phyloP scores from a whole-genome alignment of 2,797 vertebrate genomes.

The Sphaeramia orbicularis region DNA sequence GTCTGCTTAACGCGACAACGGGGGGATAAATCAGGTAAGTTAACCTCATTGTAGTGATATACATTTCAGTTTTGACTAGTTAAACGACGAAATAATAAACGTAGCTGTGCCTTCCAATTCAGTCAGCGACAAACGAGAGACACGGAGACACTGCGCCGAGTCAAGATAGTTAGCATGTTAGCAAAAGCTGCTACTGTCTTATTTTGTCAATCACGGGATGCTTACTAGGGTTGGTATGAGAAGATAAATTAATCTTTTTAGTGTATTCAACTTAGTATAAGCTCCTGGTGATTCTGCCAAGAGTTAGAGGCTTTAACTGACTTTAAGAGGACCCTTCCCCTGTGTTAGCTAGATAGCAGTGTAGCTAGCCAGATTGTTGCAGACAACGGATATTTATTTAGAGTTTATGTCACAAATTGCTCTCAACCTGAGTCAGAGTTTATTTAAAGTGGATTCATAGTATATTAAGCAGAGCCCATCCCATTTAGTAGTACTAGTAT shows the following conservation, averaged over 20 bases:
- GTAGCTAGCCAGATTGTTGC: slow-evolving; percentile 33
- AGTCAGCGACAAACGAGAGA: slow-evolving; percentile 34
- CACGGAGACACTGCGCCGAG: slow-evolving; percentile 18
- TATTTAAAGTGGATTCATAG: too few relatives aligned
- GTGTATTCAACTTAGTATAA: background rate
- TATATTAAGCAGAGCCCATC: too few relatives aligned
- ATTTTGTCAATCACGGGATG: background rate
- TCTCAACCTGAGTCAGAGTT: too few relatives aligned
- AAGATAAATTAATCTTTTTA: background rate
- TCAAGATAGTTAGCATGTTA: slow-evolving; percentile 69
- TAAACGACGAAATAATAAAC: background rate
- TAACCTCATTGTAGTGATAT: accelerated
- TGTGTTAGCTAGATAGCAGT: slow-evolving; percentile 44
- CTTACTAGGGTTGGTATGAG: background rate
- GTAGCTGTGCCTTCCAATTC: background rate
- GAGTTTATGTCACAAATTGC: too few relatives aligned
- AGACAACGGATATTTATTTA: background rate
- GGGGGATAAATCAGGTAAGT: slow-evolving; percentile 58
- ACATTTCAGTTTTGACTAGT: background rate
- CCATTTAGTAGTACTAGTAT: too few relatives aligned
- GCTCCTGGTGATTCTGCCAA: background rate
- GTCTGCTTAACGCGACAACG: background rate
- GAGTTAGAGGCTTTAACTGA: background rate
- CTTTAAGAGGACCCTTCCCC: background rate
- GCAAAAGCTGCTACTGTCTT: slow-evolving; percentile 32